phyloP scores from a whole-genome alignment of 2,797 vertebrate species.

The Erpetoichthys calabaricus region DNA sequence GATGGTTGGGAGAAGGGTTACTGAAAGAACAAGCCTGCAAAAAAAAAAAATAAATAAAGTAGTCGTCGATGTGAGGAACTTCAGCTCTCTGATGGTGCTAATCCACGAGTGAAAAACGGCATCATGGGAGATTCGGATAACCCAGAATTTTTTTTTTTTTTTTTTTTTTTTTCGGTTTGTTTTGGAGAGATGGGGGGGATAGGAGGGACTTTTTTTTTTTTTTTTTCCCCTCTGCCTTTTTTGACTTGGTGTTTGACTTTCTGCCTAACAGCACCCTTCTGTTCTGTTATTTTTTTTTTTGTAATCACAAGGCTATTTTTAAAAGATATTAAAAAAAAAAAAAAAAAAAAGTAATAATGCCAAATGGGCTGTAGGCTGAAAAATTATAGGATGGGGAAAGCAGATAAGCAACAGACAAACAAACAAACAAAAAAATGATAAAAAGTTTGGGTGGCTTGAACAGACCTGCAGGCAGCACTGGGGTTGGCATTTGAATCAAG shows the following conservation, averaged over 20 bases:
- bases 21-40: conserved; percentile 35
- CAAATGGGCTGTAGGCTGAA: conserved; percentile 27
- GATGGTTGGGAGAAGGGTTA: conserved; percentile 22
- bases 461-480: conserved; percentile 55
- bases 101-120: conserved; percentile 29
- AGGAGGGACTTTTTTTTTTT: conserved; percentile 44
- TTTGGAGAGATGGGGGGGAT: conserved; percentile 33
- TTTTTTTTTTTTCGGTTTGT: conserved; percentile 25
- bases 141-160: conserved; percentile 33
- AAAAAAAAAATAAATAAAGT: conserved; percentile 22
- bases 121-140: conserved; percentile 26
- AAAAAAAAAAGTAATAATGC: conserved; percentile 21
- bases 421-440: conserved; percentile 6
- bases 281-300: conserved; percentile 52
- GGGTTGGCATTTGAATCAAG: conserved; percentile 57
- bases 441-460: conserved; percentile 27
- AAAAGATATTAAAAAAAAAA: conserved; percentile 41
- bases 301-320: conserved; percentile 58
- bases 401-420: conserved; percentile 15
- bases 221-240: conserved; percentile 33
- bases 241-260: conserved; percentile 15
- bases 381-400: conserved; percentile 23
- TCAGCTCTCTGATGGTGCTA: conserved; percentile 29
- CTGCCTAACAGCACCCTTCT: conserved; percentile 59
- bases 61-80: conserved; percentile 37